Conservation (phyloP, 2,888 invertebrate genomes). For the Latrodectus elegans region DNA sequence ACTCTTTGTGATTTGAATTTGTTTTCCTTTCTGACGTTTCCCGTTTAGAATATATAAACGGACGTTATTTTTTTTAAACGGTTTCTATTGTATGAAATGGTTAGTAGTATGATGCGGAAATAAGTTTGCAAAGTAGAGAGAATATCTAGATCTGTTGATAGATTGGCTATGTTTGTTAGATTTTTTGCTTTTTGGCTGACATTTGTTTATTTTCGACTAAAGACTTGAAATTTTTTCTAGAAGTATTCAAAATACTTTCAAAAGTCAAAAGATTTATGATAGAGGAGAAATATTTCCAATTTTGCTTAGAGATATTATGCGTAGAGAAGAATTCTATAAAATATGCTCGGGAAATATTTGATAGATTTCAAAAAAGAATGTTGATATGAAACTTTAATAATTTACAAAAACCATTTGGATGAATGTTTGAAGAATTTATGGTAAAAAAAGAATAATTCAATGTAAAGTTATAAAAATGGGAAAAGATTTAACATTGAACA, state of each 20-base stretch:
- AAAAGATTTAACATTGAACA: too few relatives aligned
- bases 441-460: too few relatives aligned
- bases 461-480: too few relatives aligned
- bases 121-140: background rate
- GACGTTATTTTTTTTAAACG: background rate
- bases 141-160: background rate
- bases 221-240: background rate
- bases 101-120: background rate
- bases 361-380: too few relatives aligned
- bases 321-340: too few relatives aligned
- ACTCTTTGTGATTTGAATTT: background rate
- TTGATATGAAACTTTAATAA: too few relatives aligned
- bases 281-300: too few relatives aligned
- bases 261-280: too few relatives aligned
- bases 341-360: too few relatives aligned
- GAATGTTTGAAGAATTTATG: too few relatives aligned
- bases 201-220: background rate
- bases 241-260: background rate
- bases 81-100: background rate
- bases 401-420: too few relatives aligned
- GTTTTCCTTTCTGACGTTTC: background rate
- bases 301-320: too few relatives aligned
- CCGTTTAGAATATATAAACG: conserved; percentile 2
- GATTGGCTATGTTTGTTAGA: background rate
- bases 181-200: background rate